Conservation (phyloP, 2,797 vertebrate genomes). For the Picus viridis region DNA sequence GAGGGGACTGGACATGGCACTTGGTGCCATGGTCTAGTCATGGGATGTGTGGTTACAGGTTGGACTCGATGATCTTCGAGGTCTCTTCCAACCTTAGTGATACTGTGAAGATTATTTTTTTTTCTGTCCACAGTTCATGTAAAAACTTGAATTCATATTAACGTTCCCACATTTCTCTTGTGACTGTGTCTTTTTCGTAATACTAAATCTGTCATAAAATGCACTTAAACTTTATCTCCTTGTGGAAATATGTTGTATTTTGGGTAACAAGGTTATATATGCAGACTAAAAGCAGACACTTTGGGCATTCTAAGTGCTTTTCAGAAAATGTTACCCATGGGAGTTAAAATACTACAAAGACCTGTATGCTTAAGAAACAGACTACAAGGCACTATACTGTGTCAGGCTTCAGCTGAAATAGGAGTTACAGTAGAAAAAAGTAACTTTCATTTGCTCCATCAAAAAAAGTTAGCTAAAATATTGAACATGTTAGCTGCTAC, state of each 20-base stretch:
- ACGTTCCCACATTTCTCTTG: constrained; percentile 25
- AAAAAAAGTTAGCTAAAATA: not conserved
- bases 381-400: not conserved
- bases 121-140: not conserved
- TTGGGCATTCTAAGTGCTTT: constrained; percentile 54
- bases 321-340: constrained; percentile 47
- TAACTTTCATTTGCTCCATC: not conserved
- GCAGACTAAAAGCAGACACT: constrained; percentile 58
- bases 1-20: too few relatives aligned
- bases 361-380: constrained; percentile 56
- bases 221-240: constrained; percentile 64
- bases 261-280: constrained; percentile 60
- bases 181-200: constrained; percentile 6
- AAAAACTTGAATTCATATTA: not conserved
- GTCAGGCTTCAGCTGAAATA: constrained; percentile 1
- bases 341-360: constrained; percentile 50
- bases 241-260: constrained; percentile 48
- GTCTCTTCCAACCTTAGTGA: too few relatives aligned
- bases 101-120: not conserved
- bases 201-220: constrained; percentile 51
- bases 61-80: too few relatives aligned
- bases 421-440: not conserved
- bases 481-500: not conserved
- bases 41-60: too few relatives aligned
- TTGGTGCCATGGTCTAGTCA: too few relatives aligned